Evolutionary conservation across 2,888 invertebrate genomes (phyloP), one percentile per base, ranked within the genome.

Genomic region (Apotomis betuletana): DNA sequence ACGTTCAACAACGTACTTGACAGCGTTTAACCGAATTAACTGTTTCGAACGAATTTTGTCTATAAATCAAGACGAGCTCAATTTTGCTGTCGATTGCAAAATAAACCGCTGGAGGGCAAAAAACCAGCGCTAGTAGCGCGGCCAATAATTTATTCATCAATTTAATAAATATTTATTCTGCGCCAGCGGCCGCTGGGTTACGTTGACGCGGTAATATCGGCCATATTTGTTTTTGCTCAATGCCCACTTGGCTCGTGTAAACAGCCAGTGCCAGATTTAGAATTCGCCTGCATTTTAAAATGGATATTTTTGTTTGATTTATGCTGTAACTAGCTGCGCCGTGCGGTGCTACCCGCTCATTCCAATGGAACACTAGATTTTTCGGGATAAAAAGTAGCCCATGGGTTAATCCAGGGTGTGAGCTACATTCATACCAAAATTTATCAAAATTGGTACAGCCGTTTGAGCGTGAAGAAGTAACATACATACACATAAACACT

Each of bases 161-260:
- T 83, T 82, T 79, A 78, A 81, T 83, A 81, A 81, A 84, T 83
- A 85, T 85, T 83, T 82, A 84, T 83, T 83, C 79, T 79, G 76
- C 74, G 70, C 75, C 57, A 65, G 70, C 65, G 69, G 72, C 57
- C 74, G 76, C 73, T 75, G 79, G 70, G 70, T 77, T 77, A 76
- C 77, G 77, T 68, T 72, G 52, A 69, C 61, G 72, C 55, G 73
- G 74, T 75, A 71, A 74, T 75, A 61, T 64, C 71, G 60, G 60
- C 72, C 44, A 74, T 67, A 59, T 71, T 71, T 71, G 70, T 69
- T 75, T 67, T 67, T 52, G 71, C 44, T 70, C 46, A 62, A 70
- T 49, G 55, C 55, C 57, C 44, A 44, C 62, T 59, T 60, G 38
- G 64, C 41, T 38, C 49, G 62, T 13, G 61, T 67, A 62, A 67